Evolutionary conservation across 2,888 invertebrate species (phyloP).

Genomic region (Tipula unca): DNA sequence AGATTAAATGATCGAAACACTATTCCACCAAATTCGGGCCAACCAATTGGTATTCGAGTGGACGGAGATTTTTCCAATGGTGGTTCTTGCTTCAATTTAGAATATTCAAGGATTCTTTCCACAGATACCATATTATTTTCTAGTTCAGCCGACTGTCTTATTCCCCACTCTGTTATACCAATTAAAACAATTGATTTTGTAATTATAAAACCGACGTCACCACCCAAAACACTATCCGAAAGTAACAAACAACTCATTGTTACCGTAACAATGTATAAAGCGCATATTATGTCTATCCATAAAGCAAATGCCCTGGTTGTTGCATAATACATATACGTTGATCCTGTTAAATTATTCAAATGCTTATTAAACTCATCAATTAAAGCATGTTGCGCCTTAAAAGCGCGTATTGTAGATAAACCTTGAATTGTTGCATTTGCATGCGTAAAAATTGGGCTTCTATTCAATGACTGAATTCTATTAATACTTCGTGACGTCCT

Average conservation of each 20-base stretch:
- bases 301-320: constrained; percentile 89
- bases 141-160: constrained; percentile 77
- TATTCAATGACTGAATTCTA: constrained; percentile 48
- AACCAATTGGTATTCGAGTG: constrained; percentile 42
- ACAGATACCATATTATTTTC: constrained; percentile 78
- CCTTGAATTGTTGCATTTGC: constrained; percentile 68
- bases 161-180: constrained; percentile 73
- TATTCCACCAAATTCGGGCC: constrained; percentile 56
- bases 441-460: constrained; percentile 71
- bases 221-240: constrained; percentile 45
- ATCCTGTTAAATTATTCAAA: constrained; percentile 60
- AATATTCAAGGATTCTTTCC: constrained; percentile 75
- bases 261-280: constrained; percentile 74
- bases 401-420: constrained; percentile 67
- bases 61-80: constrained; percentile 26
- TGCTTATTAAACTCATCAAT: constrained; percentile 53
- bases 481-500: constrained; percentile 48
- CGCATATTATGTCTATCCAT: constrained; percentile 82
- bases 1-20: constrained; percentile 53
- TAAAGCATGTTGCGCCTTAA: constrained; percentile 54
- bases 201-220: constrained; percentile 62
- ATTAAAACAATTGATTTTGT: constrained; percentile 62
- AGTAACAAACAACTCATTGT: constrained; percentile 75
- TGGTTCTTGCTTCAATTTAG: constrained; percentile 47
- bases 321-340: constrained; percentile 74